Conservation (phyloP, 2,113 vertebrate species). For the Poecilia latipinna region DNA sequence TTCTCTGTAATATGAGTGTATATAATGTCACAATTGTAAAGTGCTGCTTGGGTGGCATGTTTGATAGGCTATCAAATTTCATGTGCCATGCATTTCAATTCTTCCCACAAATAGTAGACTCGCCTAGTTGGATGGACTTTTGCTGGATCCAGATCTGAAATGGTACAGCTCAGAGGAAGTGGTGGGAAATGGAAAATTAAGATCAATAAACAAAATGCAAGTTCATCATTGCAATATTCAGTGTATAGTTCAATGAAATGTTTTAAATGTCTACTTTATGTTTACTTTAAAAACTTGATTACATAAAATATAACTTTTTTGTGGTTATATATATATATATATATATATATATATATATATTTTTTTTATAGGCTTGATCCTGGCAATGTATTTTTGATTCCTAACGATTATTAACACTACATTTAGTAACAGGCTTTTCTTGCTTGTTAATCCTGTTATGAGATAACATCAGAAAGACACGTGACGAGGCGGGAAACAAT, state of each 20-base stretch:
- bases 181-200: not conserved
- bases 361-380: too few species aligned
- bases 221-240: not conserved
- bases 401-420: not conserved
- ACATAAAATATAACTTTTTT: not conserved
- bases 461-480: constrained; percentile 50
- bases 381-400: not conserved
- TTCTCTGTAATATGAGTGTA: not conserved
- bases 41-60: not conserved
- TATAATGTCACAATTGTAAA: not conserved
- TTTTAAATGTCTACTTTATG: not conserved
- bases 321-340: too few species aligned
- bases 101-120: not conserved
- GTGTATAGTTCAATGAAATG: too few species aligned
- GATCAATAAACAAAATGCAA: not conserved
- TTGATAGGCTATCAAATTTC: not conserved
- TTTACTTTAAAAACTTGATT: not conserved
- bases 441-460: constrained; percentile 72
- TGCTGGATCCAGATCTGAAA: not conserved
- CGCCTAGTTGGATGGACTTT: not conserved
- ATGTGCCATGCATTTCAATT: not conserved
- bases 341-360: too few species aligned
- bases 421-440: constrained; percentile 48
- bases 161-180: not conserved
- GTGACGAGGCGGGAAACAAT: constrained; percentile 69